A percentile compares a stretch with the other conserved stretches of the same genome.
Evolutionary conservation across 2,797 vertebrate genomes (phyloP).

Genomic region (Falco naumanni): DNA sequence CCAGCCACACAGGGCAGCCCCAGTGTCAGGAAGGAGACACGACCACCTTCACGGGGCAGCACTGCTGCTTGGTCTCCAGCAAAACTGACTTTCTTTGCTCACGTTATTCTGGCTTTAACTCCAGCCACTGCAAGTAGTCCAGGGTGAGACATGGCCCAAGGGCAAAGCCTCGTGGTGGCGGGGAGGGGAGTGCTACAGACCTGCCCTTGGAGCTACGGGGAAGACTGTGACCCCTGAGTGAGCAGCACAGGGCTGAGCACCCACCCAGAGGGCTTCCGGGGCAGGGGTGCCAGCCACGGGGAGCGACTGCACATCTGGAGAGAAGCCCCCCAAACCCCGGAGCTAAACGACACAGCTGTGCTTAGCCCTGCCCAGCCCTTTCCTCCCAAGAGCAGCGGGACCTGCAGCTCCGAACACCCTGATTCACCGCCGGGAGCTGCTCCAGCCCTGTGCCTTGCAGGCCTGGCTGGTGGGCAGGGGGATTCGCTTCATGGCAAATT

Average conservation of each 20-base stretch:
- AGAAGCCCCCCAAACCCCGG: neutral
- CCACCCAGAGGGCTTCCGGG: neutral
- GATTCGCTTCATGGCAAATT: neutral
- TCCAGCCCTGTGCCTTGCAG: too few relatives aligned
- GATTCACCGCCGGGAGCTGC: neutral
- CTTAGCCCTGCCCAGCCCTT: neutral
- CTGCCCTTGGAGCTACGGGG: neutral
- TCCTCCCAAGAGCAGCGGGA: neutral
- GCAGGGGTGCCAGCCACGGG: neutral
- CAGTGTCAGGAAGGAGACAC: neutral
- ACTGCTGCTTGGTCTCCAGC: neutral
- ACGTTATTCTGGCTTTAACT: neutral
- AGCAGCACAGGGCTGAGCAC: neutral
- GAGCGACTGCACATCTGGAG: neutral
- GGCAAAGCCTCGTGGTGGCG: neutral
- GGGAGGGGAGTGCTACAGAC: neutral
- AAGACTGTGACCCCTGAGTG: neutral
- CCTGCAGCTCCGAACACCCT: too few relatives aligned
- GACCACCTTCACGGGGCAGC: neutral
- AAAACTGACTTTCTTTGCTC: neutral
- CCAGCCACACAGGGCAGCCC: too few relatives aligned
- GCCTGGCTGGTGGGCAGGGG: fast-evolving
- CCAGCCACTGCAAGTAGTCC: neutral
- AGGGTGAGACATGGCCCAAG: fast-evolving
- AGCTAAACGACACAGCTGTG: fast-evolving